Conservation (phyloP, 2,888 invertebrate genomes). For the Agrilus biguttatus region DNA sequence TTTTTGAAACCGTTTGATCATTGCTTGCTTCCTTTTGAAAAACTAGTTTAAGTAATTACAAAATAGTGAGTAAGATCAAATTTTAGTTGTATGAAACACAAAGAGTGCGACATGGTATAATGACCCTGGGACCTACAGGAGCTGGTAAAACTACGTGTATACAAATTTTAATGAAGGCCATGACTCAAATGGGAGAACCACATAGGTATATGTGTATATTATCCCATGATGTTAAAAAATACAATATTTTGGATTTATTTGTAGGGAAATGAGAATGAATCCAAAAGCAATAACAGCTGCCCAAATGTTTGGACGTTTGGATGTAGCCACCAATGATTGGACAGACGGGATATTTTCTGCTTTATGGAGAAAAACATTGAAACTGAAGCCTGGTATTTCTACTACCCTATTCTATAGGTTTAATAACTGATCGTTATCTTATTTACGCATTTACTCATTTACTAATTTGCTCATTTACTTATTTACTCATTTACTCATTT, state of each 20-base stretch:
- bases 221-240: background rate
- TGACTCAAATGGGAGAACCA: slow-evolving; percentile 69
- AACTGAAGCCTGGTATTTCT: slow-evolving; percentile 58
- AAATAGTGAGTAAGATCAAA: slow-evolving; percentile 2
- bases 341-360: slow-evolving; percentile 97
- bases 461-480: slow-evolving; percentile 2
- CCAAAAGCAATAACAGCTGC: slow-evolving; percentile 95
- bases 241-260: slow-evolving; percentile 1
- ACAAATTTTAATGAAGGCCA: slow-evolving; percentile 76
- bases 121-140: slow-evolving; percentile 90
- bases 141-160: slow-evolving; percentile 91
- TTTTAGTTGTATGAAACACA: slow-evolving; percentile 84
- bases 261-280: slow-evolving; percentile 91
- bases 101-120: slow-evolving; percentile 87
- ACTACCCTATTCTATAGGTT: background rate
- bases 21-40: too few relatives aligned
- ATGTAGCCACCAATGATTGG: slow-evolving; percentile 97
- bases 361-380: slow-evolving; percentile 86
- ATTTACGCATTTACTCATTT: too few relatives aligned
- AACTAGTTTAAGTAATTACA: background rate
- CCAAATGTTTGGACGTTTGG: slow-evolving; percentile 93
- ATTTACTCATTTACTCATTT: too few relatives aligned
- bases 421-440: too few relatives aligned
- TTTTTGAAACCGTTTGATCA: background rate
- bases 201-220: slow-evolving; percentile 48